Base-by-base conservation (phyloP, 2,113 vertebrate genomes). In the Myotis davidii region DNA sequence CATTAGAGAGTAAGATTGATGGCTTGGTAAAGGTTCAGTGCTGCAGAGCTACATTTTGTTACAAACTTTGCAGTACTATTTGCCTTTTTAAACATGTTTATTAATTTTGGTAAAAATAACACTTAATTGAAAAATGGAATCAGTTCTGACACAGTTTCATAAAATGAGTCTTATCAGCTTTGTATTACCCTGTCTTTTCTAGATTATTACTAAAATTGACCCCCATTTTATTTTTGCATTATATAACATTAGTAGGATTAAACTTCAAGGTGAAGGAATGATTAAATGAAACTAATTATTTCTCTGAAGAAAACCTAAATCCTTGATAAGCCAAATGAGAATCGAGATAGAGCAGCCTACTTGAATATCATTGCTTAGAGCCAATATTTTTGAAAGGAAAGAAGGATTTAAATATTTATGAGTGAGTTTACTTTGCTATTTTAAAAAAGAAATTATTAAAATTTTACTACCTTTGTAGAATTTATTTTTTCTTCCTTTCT, bases 341-440 rank as follows among this genome's bases (percentile, higher is more conserved):
- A 92, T 48, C 52, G 67, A 72, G 42, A 88, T 73, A 39, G 27
- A 94, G 16, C 21, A 94, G 27, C 6, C 16, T 92, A 2, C 74
- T 85, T 88, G 52, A 85, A 92, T 90, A 88, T 61, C 8, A 64
- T 81, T 94, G 34, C 85, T 94, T 83, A 85, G 48, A 90, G 56
- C n/a, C 73, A 88, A 56, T 91, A 85, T 34, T 82, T 92, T 95
- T 89, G 45, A 95, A 91, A 95, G 45, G 70, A 88, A 96, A 94
- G 61, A 64, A 82, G 56, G 10, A 79, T 85, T 96, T 97, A 97
- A 97, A 94, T 96, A 97, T 96, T 92, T 94, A 97, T 96, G 34
- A 97, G 76, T 25, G 39, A 85, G 54, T 94, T 86, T 95, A 94
- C 64, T 94, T 88, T 94, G 92, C 54, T 95, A 11, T 88, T 88